Percentiles rank a stretch among this genome's conserved stretches.
These are phyloP conservation scores for Daptonema setosum DNA, from an alignment of 2,888 invertebrate genomes.

Conservation along the genomic window DNA sequence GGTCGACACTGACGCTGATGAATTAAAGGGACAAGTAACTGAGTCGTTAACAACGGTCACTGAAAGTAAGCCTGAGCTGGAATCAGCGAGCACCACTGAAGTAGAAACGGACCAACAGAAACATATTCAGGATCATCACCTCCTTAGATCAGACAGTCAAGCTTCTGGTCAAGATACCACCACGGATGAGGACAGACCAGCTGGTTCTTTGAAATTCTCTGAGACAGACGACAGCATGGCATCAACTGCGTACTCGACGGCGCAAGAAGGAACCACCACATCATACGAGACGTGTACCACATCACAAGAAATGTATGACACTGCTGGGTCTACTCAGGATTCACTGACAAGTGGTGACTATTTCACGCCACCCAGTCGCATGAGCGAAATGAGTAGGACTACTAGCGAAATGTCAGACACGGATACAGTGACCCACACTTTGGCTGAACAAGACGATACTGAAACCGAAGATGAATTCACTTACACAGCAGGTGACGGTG, in stretches of 20 bases:
- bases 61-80: background rate
- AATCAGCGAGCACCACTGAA: too few species aligned
- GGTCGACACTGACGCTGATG: too few species aligned
- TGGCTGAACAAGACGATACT: background rate
- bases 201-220: background rate
- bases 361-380: slow-evolving; percentile 13
- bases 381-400: slow-evolving; percentile 7
- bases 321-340: slow-evolving; percentile 4
- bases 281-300: slow-evolving; percentile 16
- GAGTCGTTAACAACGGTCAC: too few species aligned
- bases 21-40: too few species aligned
- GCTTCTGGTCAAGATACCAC: too few species aligned
- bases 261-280: background rate
- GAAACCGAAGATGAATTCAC: background rate
- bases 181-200: too few species aligned
- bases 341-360: background rate
- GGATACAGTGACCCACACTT: background rate
- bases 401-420: background rate
- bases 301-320: slow-evolving; percentile 13
- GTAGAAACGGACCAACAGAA: too few species aligned
- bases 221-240: background rate
- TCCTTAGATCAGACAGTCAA: too few species aligned
- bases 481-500: background rate
- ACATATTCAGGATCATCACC: background rate
- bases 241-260: background rate